Evolutionary conservation across 2,113 vertebrate genomes (phyloP).

Genomic region (Glareola pratincola): DNA sequence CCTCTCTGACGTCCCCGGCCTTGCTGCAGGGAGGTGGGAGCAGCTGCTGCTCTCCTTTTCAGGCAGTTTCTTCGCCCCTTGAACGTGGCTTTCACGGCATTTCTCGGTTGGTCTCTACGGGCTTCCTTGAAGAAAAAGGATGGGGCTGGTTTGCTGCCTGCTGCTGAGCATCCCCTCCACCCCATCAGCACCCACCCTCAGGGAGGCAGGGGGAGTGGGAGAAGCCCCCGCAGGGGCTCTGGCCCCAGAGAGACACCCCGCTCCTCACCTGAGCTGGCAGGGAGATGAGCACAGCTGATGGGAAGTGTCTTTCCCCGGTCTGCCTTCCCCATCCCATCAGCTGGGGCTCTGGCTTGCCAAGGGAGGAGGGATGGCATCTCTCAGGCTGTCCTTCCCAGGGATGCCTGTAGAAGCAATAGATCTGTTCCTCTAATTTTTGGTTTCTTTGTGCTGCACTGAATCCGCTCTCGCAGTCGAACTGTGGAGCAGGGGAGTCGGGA

Average conservation of each 20-base stretch:
- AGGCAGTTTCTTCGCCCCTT: background rate
- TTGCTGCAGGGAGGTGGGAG: background rate
- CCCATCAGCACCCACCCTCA: too few relatives aligned
- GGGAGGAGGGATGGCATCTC: background rate
- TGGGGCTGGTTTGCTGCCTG: background rate
- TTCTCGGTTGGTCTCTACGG: background rate
- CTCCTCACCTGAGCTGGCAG: background rate
- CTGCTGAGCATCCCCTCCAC: background rate
- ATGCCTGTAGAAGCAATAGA: background rate
- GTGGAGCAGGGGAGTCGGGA: background rate
- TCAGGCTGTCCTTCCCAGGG: background rate
- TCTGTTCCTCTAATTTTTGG: background rate
- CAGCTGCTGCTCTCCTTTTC: background rate
- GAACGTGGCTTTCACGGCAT: background rate
- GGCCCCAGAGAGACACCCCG: background rate
- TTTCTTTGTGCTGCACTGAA: background rate
- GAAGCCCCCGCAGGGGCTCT: background rate
- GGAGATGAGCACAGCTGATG: background rate
- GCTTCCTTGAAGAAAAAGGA: background rate
- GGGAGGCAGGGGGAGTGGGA: background rate
- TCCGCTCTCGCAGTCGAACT: rapidly evolving
- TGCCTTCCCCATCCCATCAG: background rate
- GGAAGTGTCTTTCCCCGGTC: background rate
- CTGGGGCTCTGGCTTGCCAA: background rate
- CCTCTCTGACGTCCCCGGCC: background rate